Base-by-base conservation (phyloP, 2,113 vertebrate species). In the Macroglossus sobrinus region DNA sequence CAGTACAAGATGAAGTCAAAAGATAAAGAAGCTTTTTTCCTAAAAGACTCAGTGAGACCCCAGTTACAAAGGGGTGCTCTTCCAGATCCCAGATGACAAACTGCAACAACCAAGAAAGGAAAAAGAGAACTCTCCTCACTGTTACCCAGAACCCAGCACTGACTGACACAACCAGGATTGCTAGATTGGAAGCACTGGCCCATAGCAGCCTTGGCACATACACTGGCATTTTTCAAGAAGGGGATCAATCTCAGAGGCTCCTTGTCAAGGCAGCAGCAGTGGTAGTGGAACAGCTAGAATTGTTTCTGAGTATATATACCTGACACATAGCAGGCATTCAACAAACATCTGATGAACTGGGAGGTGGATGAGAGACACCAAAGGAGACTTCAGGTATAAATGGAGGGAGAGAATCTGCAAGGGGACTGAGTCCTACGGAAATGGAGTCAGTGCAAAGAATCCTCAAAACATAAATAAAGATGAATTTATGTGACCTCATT, bases 61-160 rank as follows among this genome's bases (percentile, higher is more conserved):
- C 57, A 11, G 45, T 78, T 15, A 38, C 53, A 53, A 15, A 82
- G 11, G 5, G 8, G 10, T 71, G 35, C 53, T 57, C 33, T 89
- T 72, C 45, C 63, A 64, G 50, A 84, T 59, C 64, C 69, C 64
- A 61, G 22, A 24, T 61, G 66, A 85, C 59, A 66, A 26, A 35
- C 1, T 14, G 7, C 18, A 71, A 64, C 43, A 35, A 18, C 22
- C 1, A 0, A 84, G 38, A 43, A 0, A 63, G 3, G 21, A 16
- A 19, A 38, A 75, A n/a, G 69, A 18, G 69, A 75, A 72, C 28
- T 24, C 11, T n/a, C 59, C 85, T 50, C 55, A 38, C 38, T 19
- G 45, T 33, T 35, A 33, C 63, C n/a, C 53, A 21, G 71, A 30
- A 26, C 74, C 22, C 71, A 90, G 57, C 9, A 22, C 33, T 59